These are phyloP conservation scores for Phasia obesa DNA, from an alignment of 2,888 invertebrate species.

Conservation along the genomic window DNA sequence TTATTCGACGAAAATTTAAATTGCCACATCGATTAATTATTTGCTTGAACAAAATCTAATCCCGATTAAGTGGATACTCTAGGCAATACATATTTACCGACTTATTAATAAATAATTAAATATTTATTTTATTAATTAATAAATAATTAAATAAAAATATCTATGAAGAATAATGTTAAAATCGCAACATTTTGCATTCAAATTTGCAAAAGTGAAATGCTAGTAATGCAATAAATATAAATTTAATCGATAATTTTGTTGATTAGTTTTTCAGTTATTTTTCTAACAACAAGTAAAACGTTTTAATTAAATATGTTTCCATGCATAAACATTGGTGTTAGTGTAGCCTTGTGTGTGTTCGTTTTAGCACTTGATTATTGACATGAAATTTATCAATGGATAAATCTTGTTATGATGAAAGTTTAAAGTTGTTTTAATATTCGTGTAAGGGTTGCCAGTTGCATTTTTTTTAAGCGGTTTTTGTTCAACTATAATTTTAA, in stretches of 20 bases:
- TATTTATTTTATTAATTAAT: too few species aligned
- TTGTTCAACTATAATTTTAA: too few species aligned
- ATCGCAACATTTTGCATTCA: not conserved
- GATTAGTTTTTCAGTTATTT: conserved; percentile 47
- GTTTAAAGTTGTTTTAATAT: not conserved
- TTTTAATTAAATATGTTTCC: not conserved
- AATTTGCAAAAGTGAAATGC: not conserved
- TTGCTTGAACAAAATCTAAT: too few species aligned
- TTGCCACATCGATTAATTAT: too few species aligned
- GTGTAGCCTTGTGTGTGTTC: not conserved
- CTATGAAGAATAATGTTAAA: not conserved
- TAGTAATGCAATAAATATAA: not conserved
- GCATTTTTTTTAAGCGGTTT: too few species aligned
- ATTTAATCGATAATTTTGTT: conserved; percentile 42
- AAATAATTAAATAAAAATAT: too few species aligned
- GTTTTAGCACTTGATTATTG: not conserved
- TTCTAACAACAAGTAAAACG: conserved; percentile 36
- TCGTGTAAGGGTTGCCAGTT: not conserved
- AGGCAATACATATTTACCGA: too few species aligned
- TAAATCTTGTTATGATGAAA: not conserved
- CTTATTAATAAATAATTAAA: too few species aligned
- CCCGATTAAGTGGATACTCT: too few species aligned
- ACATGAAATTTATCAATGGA: too few species aligned
- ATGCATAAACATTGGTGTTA: not conserved
- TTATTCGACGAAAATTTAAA: too few species aligned